phyloP scores from a whole-genome alignment of 2,888 invertebrate genomes.

The Alloscopus bannaensis region DNA sequence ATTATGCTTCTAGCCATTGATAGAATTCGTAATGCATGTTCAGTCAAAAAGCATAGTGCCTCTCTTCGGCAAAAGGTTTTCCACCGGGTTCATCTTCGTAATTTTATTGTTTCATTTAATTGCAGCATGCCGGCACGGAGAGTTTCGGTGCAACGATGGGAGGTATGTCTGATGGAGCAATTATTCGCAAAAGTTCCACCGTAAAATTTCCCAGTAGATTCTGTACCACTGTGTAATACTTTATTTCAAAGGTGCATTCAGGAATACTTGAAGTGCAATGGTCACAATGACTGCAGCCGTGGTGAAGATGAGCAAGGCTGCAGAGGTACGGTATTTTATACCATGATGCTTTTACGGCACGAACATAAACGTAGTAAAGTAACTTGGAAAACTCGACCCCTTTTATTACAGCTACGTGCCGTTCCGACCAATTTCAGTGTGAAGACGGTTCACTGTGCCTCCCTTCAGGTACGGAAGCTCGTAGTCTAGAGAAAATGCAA shows the following conservation, averaged over 20 bases:
- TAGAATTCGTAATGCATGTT: not conserved
- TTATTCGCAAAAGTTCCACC: too few species aligned
- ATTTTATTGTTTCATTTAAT: conserved; percentile 19
- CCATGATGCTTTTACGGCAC: not conserved
- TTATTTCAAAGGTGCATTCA: conserved; percentile 75
- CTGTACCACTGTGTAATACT: not conserved
- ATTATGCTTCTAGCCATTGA: not conserved
- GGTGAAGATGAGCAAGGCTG: conserved; percentile 73
- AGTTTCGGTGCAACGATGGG: conserved; percentile 77
- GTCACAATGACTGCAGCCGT: conserved; percentile 71
- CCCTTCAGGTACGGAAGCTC: conserved; percentile 36
- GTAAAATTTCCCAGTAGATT: not conserved
- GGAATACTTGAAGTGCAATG: conserved; percentile 73
- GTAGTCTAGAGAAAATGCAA: not conserved
- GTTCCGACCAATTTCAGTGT: conserved; percentile 63
- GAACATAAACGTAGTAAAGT: too few species aligned
- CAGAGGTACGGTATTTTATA: conserved; percentile 46
- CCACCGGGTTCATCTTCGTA: too few species aligned
- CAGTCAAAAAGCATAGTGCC: not conserved
- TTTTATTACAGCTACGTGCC: conserved; percentile 52
- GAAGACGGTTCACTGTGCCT: conserved; percentile 54
- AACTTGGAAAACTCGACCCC: not conserved
- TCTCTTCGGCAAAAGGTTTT: too few species aligned
- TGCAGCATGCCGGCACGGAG: conserved; percentile 68
- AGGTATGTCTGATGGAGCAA: conserved; percentile 60